Evolutionary conservation across 2,113 vertebrate species (phyloP), one percentile per base, ranked within the genome.

Genomic region (Pterophyllum scalare): DNA sequence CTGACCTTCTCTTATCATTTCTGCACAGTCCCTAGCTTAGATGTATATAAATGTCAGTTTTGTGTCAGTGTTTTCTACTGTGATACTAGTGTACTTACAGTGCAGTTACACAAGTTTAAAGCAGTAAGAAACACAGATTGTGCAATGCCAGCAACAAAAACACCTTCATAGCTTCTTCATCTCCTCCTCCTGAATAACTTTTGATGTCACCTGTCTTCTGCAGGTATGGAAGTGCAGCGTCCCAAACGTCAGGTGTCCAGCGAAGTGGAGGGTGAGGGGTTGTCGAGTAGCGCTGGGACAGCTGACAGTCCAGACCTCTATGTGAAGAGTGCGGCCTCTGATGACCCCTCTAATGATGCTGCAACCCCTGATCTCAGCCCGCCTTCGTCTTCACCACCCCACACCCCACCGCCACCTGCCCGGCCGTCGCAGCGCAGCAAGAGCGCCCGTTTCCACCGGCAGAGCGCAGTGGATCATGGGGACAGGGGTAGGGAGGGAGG

Each of bases 251-350:
- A 97, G 94, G 95, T 96, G 83, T 98, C 97, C 70, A 97, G 97
- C 0, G 98, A 99, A 0, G 92, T 97, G 3, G 98, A 99, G 94
- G 97, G 96, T 1, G 96, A 99, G 93, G 97, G 96, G 5, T 91
- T 98, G 59, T 99, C 98, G 40, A 97, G 97, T 0, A 94, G 92
- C 49, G 94, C 89, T 0, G 97, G 97, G 54, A 98, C 96, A 1
- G 92, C 95, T 0, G 98, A 99, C 89, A 99, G 98, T 93, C 98
- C 98, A 0, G 98, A 98, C 90, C 95, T 99, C 59, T 99, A 99
- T 88, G 95, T 97, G 87, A 99, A 99, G 82, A 97, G 94, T 6
- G 80, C 6, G 0, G 93, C 49, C n/a, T 95, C 94, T 0, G 94
- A 95, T 3, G 93, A 95, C 5, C 98, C 97, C 0, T 97, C 98